Evolutionary conservation across 2,888 invertebrate genomes (phyloP).

Genomic region (Frankliniella fusca): DNA sequence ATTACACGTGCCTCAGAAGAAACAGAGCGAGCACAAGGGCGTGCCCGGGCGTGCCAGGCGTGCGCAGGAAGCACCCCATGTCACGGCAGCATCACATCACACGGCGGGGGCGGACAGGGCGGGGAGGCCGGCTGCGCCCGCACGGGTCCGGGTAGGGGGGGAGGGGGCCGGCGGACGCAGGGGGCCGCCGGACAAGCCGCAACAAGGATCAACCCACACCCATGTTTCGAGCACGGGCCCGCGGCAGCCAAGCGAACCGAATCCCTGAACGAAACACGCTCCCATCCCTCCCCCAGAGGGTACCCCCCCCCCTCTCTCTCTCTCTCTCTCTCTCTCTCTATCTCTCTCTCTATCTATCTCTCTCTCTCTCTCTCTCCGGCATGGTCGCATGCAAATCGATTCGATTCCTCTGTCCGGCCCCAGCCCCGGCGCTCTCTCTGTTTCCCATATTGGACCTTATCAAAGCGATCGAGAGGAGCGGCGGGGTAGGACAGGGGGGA

Average conservation of each 20-base stretch:
- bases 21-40: no score
- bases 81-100: no score
- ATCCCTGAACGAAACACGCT: neutral
- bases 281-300: neutral
- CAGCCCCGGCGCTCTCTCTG: neutral
- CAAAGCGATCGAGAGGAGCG: neutral
- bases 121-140: no score
- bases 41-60: no score
- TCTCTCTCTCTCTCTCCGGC: neutral
- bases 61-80: no score
- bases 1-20: no score
- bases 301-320: neutral
- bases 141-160: neutral
- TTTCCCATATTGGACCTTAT: neutral
- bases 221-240: neutral
- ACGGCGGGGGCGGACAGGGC: no score
- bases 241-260: conserved; percentile 4
- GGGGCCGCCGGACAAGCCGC: neutral
- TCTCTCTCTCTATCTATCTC: neutral
- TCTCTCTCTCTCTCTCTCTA: neutral
- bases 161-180: neutral
- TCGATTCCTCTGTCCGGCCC: no score
- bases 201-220: no score
- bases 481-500: no score
- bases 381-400: no score